These are phyloP conservation scores for Protophormia terraenovae DNA, from an alignment of 2,888 invertebrate species.

Conservation along the genomic window DNA sequence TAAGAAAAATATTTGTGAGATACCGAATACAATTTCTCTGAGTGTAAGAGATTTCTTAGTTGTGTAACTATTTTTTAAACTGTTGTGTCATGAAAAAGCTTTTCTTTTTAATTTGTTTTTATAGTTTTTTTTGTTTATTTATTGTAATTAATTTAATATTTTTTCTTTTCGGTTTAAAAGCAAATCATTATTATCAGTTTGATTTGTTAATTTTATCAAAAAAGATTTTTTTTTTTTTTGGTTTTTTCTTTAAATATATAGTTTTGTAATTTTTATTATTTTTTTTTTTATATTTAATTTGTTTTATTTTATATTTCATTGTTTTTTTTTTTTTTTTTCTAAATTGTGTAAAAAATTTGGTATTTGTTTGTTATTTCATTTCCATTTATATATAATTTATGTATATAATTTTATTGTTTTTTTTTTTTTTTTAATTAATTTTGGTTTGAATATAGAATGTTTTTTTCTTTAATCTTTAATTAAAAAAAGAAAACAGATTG, in stretches of 20 bases:
- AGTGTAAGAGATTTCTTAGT: constrained; percentile 11
- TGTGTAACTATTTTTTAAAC: constrained; percentile 20
- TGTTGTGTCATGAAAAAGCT: constrained; percentile 51
- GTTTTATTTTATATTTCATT: constrained; percentile 69
- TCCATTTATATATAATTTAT: constrained; percentile 53
- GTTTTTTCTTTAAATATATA: not conserved
- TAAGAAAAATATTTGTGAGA: too few relatives aligned
- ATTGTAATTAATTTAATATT: constrained; percentile 22
- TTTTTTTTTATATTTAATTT: constrained; percentile 23
- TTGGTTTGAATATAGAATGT: constrained; percentile 52
- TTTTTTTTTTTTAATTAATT: constrained; percentile 40
- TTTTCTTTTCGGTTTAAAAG: constrained; percentile 52
- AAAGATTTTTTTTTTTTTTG: constrained; percentile 11
- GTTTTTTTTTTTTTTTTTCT: too few relatives aligned
- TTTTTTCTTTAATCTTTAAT: constrained; percentile 11
- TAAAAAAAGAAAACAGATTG: constrained; percentile 33
- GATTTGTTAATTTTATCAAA: constrained; percentile 59
- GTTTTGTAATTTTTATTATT: constrained; percentile 17
- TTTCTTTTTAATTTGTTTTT: constrained; percentile 14
- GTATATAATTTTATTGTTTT: constrained; percentile 58
- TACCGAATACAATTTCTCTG: constrained; percentile 51
- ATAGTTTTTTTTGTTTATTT: constrained; percentile 35
- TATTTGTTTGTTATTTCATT: constrained; percentile 56
- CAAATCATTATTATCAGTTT: constrained; percentile 60
- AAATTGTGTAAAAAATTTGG: constrained; percentile 65